Evolutionary conservation across 2,888 invertebrate genomes (phyloP).

Genomic region (Sinohyriopsis cumingii): DNA sequence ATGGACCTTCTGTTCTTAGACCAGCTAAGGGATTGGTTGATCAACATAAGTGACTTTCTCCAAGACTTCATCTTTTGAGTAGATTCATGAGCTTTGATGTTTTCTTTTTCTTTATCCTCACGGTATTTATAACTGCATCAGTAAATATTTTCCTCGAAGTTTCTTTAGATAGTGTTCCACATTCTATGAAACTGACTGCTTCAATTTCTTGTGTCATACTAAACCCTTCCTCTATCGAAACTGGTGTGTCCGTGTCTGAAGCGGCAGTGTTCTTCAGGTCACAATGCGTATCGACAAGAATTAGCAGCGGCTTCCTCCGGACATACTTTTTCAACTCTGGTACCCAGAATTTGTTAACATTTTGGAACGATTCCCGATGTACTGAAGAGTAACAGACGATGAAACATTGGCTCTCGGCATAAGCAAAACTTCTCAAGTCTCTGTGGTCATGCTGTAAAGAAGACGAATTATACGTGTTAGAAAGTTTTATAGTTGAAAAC

Average conservation of each 20-base stretch:
- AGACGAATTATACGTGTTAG: too few species aligned
- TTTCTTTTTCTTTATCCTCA: slow-evolving; percentile 34
- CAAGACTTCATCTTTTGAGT: too few species aligned
- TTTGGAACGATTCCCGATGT: slow-evolving; percentile 44
- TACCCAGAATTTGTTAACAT: slow-evolving; percentile 42
- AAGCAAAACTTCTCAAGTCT: slow-evolving; percentile 44
- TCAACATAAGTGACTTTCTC: too few species aligned
- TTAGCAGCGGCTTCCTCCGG: slow-evolving; percentile 35
- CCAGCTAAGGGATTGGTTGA: too few species aligned
- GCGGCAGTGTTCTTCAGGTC: slow-evolving; percentile 26
- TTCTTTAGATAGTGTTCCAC: slow-evolving; percentile 33
- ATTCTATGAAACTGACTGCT: slow-evolving; percentile 43
- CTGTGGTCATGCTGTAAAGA: slow-evolving; percentile 42
- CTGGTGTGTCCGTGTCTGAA: slow-evolving; percentile 14
- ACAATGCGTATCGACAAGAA: slow-evolving; percentile 47
- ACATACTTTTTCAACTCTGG: slow-evolving; percentile 44
- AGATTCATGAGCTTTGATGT: slow-evolving; percentile 4
- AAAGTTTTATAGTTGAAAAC: too few species aligned
- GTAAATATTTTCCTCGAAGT: slow-evolving; percentile 40
- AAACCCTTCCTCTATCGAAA: slow-evolving; percentile 34
- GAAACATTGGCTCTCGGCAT: slow-evolving; percentile 48
- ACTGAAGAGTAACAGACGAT: slow-evolving; percentile 48
- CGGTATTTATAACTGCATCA: slow-evolving; percentile 34
- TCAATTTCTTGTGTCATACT: slow-evolving; percentile 34
- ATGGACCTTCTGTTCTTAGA: too few species aligned